Evolutionary conservation across 2,113 vertebrate genomes (phyloP).

Genomic region (Eleginops maclovinus): DNA sequence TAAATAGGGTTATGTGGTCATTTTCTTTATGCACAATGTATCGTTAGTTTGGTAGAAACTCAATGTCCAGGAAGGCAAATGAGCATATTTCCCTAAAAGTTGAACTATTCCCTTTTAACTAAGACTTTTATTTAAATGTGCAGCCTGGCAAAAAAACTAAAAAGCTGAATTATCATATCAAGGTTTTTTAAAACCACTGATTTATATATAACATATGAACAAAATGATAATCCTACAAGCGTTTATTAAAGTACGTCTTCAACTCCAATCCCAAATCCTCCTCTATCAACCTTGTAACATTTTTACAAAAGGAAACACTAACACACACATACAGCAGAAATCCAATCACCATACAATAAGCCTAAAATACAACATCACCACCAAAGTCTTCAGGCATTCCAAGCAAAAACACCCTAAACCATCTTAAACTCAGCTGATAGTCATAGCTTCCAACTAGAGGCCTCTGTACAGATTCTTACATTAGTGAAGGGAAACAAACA

Average conservation of each 20-base stretch:
- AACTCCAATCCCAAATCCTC: constrained; percentile 8
- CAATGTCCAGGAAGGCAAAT: not conserved
- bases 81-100: not conserved
- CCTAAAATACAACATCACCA: constrained; percentile 49
- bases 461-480: constrained; percentile 15
- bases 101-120: not conserved
- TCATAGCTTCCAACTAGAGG: constrained; percentile 28
- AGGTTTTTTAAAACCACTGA: not conserved
- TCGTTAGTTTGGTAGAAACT: not conserved
- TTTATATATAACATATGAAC: not conserved
- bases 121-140: not conserved
- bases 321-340: constrained; percentile 49
- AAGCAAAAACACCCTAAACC: constrained; percentile 33
- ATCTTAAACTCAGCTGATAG: constrained; percentile 33
- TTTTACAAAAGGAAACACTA: constrained; percentile 40
- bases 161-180: not conserved
- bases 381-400: constrained; percentile 43
- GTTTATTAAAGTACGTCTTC: constrained; percentile 6
- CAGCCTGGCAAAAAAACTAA: not conserved
- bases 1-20: not conserved
- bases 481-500: constrained; percentile 14
- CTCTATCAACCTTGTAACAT: constrained; percentile 12
- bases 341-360: constrained; percentile 51
- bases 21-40: not conserved
- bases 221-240: constrained; percentile 13